Percentiles rank a stretch among this genome's conserved stretches.
Conservation (phyloP, 2,797 vertebrate species). For the Coreius guichenoti region DNA sequence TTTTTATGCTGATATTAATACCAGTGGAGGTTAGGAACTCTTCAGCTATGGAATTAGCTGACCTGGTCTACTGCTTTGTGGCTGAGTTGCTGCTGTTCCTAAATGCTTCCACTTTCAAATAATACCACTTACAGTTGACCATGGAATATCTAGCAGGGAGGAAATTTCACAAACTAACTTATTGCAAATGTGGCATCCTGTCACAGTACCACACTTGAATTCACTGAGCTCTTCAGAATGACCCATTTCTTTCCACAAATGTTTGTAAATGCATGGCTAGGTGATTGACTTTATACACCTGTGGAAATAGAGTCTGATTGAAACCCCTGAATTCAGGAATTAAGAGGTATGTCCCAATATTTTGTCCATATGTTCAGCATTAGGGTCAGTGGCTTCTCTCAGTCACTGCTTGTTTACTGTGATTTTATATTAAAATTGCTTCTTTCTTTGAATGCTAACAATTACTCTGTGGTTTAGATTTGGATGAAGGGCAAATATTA, state of each 20-base stretch:
- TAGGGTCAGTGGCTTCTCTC: background rate
- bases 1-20: background rate
- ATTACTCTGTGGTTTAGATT: conserved; percentile 8
- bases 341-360: background rate
- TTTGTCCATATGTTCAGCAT: background rate
- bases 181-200: background rate
- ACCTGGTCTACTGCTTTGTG: background rate
- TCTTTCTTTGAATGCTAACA: conserved; percentile 1
- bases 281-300: background rate
- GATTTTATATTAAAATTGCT: background rate
- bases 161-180: background rate
- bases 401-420: background rate
- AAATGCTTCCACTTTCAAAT: background rate
- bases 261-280: background rate
- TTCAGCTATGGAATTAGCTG: background rate
- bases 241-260: background rate
- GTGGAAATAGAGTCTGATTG: background rate
- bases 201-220: background rate
- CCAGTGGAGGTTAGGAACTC: background rate
- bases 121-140: background rate
- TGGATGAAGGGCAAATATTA: background rate
- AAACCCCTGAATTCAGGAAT: background rate
- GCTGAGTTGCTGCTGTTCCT: background rate
- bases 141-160: background rate
- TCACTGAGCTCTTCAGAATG: background rate